Conservation (phyloP, 2,888 invertebrate species). For the Amiota communis region DNA sequence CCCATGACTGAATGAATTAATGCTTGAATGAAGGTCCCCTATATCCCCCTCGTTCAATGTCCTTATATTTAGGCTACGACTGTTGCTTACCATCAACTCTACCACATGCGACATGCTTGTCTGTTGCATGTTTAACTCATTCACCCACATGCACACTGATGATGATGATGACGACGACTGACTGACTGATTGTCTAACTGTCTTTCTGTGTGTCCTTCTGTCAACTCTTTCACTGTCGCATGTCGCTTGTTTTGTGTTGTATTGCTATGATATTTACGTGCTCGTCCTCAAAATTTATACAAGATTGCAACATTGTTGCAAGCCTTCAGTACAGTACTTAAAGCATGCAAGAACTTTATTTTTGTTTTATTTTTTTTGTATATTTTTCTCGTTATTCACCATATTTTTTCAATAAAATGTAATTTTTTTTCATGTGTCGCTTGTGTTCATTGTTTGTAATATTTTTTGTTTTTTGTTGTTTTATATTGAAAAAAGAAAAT, state of each 20-base stretch:
- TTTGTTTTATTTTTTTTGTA: not conserved
- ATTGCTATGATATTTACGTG: too few relatives aligned
- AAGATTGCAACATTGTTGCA: constrained; percentile 4
- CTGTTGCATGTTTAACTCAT: too few relatives aligned
- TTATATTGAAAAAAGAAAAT: not conserved
- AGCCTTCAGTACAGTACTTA: not conserved
- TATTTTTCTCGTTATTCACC: too few relatives aligned
- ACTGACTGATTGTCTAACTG: not conserved
- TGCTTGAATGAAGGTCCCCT: not conserved
- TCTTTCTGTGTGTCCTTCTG: not conserved
- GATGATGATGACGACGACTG: not conserved
- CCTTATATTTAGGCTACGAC: too few relatives aligned
- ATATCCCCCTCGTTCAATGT: not conserved
- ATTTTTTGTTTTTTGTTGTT: not conserved
- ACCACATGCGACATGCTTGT: too few relatives aligned
- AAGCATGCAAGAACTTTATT: not conserved
- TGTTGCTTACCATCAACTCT: too few relatives aligned
- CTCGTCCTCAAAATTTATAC: not conserved
- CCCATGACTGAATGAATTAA: not conserved
- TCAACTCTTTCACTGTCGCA: not conserved
- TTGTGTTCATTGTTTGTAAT: too few relatives aligned
- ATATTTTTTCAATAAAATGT: not conserved
- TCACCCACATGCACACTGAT: too few relatives aligned
- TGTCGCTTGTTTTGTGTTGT: not conserved
- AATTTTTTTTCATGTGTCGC: not conserved